A percentile compares a stretch with the other conserved stretches of the same genome.
phyloP scores from a whole-genome alignment of 2,797 vertebrate species.

The Thamnophis elegans region DNA sequence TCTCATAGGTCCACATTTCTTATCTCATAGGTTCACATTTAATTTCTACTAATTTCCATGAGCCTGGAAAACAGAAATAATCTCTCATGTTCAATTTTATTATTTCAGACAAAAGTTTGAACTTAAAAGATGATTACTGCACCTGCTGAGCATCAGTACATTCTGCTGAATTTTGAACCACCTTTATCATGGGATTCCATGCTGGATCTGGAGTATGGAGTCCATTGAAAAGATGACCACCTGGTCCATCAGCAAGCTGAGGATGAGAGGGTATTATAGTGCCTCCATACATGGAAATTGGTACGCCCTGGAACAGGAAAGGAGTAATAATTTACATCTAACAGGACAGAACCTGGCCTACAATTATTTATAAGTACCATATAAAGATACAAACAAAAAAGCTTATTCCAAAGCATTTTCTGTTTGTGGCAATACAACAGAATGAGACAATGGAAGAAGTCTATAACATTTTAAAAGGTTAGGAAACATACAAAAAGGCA shows the following conservation, averaged over 20 bases:
- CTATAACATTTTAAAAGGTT: neutral
- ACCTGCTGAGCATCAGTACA: slow-evolving; percentile 98
- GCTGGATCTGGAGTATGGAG: slow-evolving; percentile 93
- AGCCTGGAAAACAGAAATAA: neutral
- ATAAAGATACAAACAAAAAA: neutral
- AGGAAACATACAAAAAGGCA: neutral
- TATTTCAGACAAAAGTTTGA: slow-evolving; percentile 1
- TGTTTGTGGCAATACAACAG: neutral
- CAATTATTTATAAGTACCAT: neutral
- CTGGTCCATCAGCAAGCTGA: slow-evolving; percentile 90
- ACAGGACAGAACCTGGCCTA: neutral
- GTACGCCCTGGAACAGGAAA: slow-evolving; percentile 81
- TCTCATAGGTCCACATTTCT: neutral
- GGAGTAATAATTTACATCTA: neutral
- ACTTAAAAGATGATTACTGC: slow-evolving; percentile 45
- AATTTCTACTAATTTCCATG: neutral
- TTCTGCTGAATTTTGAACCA: slow-evolving; percentile 94
- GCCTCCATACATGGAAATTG: slow-evolving; percentile 97
- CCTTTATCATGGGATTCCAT: slow-evolving; percentile 98
- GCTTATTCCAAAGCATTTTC: neutral
- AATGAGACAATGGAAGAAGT: slow-evolving; percentile 12
- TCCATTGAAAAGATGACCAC: slow-evolving; percentile 92
- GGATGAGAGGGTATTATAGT: slow-evolving; percentile 94
- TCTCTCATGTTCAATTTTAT: neutral
- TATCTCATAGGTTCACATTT: neutral